Evolutionary conservation across 1,140 invertebrate species (phyloP), one percentile per base, ranked within the genome.

Genomic region (Drosophila pectinifera): DNA sequence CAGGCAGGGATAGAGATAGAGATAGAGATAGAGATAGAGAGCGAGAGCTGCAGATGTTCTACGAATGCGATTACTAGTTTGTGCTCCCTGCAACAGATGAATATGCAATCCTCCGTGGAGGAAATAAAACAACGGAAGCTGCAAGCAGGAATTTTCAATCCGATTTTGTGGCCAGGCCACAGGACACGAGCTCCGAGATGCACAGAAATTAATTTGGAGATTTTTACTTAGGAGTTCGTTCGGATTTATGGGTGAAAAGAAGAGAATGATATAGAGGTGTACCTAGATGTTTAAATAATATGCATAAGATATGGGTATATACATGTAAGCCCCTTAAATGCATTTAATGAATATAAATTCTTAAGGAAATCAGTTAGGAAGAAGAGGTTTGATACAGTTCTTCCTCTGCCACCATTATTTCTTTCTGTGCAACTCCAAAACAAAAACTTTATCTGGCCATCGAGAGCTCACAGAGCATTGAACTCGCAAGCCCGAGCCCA

Each of bases 81-180:
- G 14, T 41, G 28, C 38, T 62, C 41, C 61, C 56, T 78, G 80
- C 80, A 69, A 63, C 49, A 68, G 77, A 56, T 39, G 64, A 68
- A 82, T 63, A 80, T 89, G 82, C 85, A 88, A 73, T 78, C 63
- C 51, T 42, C 39, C 64, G 56, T 59, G 48, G 14, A 41, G 70
- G 61, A 76, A 76, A 75, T 76, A 57, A 76, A 76, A 67, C 61
- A 76, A 72, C 64, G 68, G 65, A 67, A 75, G 54, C 53, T 43
- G 61, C 45, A 10, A 31, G 28, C n/a, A 67, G 62, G 62, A 74
- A 74, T 64, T 74, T 67, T 76, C 73, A 76, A 76, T 76, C n/a
- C 45, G 46, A 67, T 75, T 75, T 67, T 68, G 55, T 54, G 61
- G 62, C 36, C 57, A 41, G 39, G 67, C 48, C 54, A 36, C 20